Conservation (phyloP, 92 coral and sea anemone species). For the Bergia puertoricense region DNA sequence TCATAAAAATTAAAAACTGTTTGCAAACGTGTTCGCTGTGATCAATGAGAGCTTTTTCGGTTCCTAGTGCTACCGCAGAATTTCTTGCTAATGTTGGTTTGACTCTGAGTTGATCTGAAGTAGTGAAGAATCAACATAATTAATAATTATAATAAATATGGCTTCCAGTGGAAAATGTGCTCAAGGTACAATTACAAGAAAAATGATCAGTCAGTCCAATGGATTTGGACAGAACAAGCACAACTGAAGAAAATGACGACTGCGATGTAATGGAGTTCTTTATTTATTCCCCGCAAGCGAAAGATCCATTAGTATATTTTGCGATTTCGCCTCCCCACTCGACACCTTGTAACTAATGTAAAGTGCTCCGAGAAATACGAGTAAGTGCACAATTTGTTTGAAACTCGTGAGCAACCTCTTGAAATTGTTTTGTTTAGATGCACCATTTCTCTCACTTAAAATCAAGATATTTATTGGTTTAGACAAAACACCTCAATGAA, state of each 20-base stretch:
- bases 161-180: not conserved
- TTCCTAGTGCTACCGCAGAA: not conserved
- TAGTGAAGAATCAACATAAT: not conserved
- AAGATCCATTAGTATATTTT: not conserved
- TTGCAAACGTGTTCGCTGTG: not conserved
- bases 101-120: too few relatives aligned
- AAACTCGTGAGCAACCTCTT: not conserved
- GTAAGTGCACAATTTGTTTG: not conserved
- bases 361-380: not conserved
- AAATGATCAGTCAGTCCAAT: not conserved
- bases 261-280: not conserved
- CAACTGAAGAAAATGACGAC: not conserved
- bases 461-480: not conserved
- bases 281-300: not conserved
- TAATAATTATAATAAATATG: not conserved
- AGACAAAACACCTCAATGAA: not conserved
- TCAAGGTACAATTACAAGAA: not conserved
- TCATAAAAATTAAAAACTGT: not conserved
- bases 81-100: not conserved
- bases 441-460: not conserved
- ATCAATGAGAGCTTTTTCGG: not conserved
- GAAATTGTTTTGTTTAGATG: conserved; percentile 6
- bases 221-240: not conserved
- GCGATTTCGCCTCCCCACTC: not conserved
- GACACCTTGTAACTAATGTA: not conserved